phyloP scores from a whole-genome alignment of 2,797 vertebrate genomes.

The Antennarius maculatus region DNA sequence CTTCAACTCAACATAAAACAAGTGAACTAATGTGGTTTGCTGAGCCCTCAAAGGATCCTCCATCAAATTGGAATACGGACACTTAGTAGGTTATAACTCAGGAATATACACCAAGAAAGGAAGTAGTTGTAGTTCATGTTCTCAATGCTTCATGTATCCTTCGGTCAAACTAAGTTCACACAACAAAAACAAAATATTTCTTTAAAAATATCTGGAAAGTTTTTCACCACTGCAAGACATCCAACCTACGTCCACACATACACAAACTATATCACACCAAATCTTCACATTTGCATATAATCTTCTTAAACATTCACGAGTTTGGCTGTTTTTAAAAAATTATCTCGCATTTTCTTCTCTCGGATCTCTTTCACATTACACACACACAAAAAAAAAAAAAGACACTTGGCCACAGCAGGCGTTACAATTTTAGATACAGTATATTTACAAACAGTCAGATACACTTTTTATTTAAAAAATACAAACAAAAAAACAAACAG shows the following conservation, averaged over 20 bases:
- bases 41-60: constrained; percentile 19
- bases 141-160: constrained; percentile 25
- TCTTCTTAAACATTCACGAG: constrained; percentile 62
- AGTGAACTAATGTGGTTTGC: not conserved
- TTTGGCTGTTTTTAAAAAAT: constrained; percentile 64
- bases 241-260: constrained; percentile 32
- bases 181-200: constrained; percentile 24
- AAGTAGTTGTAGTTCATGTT: not conserved
- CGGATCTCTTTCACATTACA: constrained; percentile 48
- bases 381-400: constrained; percentile 56
- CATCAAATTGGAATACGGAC: constrained; percentile 32
- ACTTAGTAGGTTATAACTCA: constrained; percentile 22
- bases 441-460: constrained; percentile 75
- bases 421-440: constrained; percentile 59
- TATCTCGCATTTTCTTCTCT: constrained; percentile 47
- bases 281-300: constrained; percentile 69
- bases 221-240: constrained; percentile 40
- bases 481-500: constrained; percentile 34
- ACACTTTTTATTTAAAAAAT: constrained; percentile 39
- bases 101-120: constrained; percentile 29
- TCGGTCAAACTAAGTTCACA: constrained; percentile 38
- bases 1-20: not conserved
- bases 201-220: constrained; percentile 46
- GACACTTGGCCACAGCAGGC: constrained; percentile 56
- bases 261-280: constrained; percentile 50